Evolutionary conservation across 2,888 invertebrate genomes (phyloP), one percentile per base, ranked within the genome.

Genomic region (Pocota personata): DNA sequence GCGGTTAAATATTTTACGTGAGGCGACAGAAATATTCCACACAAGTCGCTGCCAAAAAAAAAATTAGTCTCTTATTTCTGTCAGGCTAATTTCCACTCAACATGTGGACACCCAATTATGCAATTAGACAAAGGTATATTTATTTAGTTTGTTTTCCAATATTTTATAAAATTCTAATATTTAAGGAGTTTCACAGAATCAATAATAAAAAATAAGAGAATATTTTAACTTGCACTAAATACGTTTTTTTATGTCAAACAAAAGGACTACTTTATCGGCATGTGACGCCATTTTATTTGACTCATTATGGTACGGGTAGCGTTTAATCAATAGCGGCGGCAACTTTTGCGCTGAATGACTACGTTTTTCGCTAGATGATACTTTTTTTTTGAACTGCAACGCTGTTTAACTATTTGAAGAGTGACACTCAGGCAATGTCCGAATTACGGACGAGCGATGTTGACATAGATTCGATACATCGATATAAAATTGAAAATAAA

Each of bases 191-290:
- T 58, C 19, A 40, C 40, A 52, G 40, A 86, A 86, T 80, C 80
- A 77, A 80, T 86, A 82, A 62, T 46, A 77, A 62, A 80, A 66
- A 76, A n/a, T 43, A 52, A 50, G 40, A 48, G 55, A 78, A 78
- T 76, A 83, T 52, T 55, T 64, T 8, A 50, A 57, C 40, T 69
- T 64, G 62, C 24, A 62, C 55, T 48, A 46, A 24, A 66, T 69
- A 75, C 64, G 64, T 30, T 71, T 78, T n/a, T 76, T 66, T 76
- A 69, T 72, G 80, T 80, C 82, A 86, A 86, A 82, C 80, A 82
- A 76, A 37, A 62, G 48, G 7, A 76, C 86, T 86, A 21, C 67
- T 2, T 86, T 86, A 82, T 62, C 86, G 60, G 19, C 62, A n/a
- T 21, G 27, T 32, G 60, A 79, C 71, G 86, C 86, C 86, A 86